A percentile compares a stretch with the other conserved stretches of the same genome.
Conservation (phyloP, 2,888 invertebrate species). For the Lypha dubia region DNA sequence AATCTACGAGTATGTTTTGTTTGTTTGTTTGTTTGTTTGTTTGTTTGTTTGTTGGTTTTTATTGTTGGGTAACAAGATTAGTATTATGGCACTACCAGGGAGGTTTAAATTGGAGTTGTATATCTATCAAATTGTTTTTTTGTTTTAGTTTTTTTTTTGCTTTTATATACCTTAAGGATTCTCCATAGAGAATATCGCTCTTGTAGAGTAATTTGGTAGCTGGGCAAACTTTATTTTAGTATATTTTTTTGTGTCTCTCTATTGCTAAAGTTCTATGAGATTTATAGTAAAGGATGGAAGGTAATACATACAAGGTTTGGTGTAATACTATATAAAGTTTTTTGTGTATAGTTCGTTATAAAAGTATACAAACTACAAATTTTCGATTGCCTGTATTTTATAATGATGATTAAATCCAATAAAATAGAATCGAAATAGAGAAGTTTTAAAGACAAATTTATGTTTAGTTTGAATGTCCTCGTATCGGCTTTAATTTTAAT, state of each 20-base stretch:
- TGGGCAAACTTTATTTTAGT: slow-evolving; percentile 12
- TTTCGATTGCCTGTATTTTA: not conserved
- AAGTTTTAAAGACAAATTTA: not conserved
- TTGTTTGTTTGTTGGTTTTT: slow-evolving; percentile 22
- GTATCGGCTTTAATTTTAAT: not conserved
- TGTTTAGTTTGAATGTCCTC: too few relatives aligned
- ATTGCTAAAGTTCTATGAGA: not conserved
- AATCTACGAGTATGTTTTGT: slow-evolving; percentile 57
- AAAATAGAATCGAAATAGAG: not conserved
- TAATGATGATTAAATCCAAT: not conserved
- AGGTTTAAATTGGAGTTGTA: not conserved
- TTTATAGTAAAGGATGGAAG: not conserved
- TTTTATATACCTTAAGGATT: slow-evolving; percentile 13
- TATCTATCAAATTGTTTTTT: not conserved
- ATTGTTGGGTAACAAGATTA: slow-evolving; percentile 55
- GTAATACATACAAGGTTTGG: too few relatives aligned
- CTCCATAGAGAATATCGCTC: slow-evolving; percentile 40
- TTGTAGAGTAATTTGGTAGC: slow-evolving; percentile 5
- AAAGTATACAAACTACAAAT: not conserved
- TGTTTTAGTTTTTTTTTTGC: not conserved
- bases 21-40: slow-evolving; percentile 23
- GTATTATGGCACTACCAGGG: slow-evolving; percentile 52
- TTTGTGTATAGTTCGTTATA: not conserved
- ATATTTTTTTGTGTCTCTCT: not conserved
- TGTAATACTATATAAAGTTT: not conserved